These are phyloP conservation scores for Eupithecia abbreviata DNA, from an alignment of 2,888 invertebrate genomes.

Conservation along the genomic window DNA sequence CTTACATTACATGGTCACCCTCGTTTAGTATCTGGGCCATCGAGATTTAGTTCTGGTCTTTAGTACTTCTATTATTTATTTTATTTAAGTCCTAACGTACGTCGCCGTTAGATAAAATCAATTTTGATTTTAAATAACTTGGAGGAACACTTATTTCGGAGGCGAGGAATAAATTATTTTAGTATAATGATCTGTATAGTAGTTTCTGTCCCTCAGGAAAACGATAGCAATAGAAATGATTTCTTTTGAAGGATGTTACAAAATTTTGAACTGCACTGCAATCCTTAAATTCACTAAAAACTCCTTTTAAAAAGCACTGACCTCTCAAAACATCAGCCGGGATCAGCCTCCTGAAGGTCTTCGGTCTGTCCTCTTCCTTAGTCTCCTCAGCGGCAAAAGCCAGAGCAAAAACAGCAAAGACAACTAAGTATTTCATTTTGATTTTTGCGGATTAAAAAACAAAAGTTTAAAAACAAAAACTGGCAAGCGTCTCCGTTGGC, in stretches of 20 bases:
- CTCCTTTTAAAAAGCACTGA: slow-evolving; percentile 71
- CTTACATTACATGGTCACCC: background rate
- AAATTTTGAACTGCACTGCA: slow-evolving; percentile 22
- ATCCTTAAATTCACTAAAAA: slow-evolving; percentile 12
- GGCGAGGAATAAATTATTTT: too few relatives aligned
- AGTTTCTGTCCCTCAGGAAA: background rate
- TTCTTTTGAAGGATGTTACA: background rate
- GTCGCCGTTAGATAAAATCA: background rate
- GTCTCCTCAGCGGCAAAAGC: slow-evolving; percentile 84
- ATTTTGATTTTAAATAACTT: background rate
- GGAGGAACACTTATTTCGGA: too few relatives aligned
- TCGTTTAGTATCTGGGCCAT: background rate
- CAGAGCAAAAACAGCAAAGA: slow-evolving; percentile 79
- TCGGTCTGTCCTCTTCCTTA: slow-evolving; percentile 84
- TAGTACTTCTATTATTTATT: background rate
- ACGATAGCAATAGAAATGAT: background rate
- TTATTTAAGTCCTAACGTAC: background rate
- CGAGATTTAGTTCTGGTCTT: background rate
- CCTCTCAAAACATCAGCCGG: slow-evolving; percentile 96
- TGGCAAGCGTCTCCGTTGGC: slow-evolving; percentile 52
- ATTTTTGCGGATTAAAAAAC: slow-evolving; percentile 57
- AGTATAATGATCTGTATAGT: too few relatives aligned
- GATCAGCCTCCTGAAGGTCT: slow-evolving; percentile 91
- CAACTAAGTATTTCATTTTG: slow-evolving; percentile 84
- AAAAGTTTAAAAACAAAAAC: slow-evolving; percentile 56